Evolutionary conservation across 2,888 invertebrate genomes (phyloP).

Genomic region (Agrochola litura): DNA sequence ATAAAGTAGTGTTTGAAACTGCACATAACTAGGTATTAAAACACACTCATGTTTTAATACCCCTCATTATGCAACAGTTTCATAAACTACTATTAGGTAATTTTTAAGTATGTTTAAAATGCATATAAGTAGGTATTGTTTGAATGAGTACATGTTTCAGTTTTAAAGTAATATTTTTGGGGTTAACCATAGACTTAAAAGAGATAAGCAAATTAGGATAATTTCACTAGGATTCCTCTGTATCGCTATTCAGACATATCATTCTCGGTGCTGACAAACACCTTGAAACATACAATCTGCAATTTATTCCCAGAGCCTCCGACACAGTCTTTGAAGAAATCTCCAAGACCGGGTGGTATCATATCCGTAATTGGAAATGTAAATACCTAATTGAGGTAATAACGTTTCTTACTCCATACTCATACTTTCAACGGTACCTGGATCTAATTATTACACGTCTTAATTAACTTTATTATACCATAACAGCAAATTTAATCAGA

Average conservation of each 20-base stretch:
- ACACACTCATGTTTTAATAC: too few species aligned
- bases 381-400: conserved; percentile 40
- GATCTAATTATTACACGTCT: conserved; percentile 42
- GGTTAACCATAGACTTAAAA: too few species aligned
- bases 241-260: conserved; percentile 25
- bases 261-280: background rate
- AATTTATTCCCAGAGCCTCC: background rate
- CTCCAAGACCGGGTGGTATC: conserved; percentile 2
- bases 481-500: conserved; percentile 52
- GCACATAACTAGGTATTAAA: too few species aligned
- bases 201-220: background rate
- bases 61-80: too few species aligned
- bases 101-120: background rate
- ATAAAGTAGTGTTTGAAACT: too few species aligned
- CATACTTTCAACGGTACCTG: conserved; percentile 40
- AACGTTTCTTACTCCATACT: conserved; percentile 28
- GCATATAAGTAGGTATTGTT: background rate
- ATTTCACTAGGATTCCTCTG: conserved; percentile 8
- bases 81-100: too few species aligned
- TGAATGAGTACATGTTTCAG: background rate
- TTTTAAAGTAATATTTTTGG: background rate
- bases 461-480: conserved; percentile 49
- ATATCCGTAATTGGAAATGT: conserved; percentile 40
- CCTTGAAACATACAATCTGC: background rate
- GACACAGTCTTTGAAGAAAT: conserved; percentile 30